A percentile compares a stretch with the other conserved stretches of the same genome.
Conservation (phyloP, 53 echinoderm and acorn worm genomes). For the Astropecten irregularis region DNA sequence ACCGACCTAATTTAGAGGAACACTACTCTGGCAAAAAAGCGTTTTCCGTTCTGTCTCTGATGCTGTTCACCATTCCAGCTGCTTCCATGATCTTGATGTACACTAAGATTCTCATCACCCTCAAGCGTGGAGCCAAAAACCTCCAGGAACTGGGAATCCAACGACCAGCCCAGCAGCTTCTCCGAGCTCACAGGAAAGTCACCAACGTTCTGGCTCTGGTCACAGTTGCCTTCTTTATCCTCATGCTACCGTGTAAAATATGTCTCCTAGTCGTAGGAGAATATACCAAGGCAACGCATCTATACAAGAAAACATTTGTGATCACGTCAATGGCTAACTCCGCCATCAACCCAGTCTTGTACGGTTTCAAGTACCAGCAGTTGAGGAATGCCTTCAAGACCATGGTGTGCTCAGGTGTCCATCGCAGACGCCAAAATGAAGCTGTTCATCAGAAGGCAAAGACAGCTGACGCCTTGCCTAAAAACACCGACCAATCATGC, state of each 20-base stretch:
- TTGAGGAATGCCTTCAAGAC: slow-evolving; percentile 14
- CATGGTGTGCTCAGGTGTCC: background rate
- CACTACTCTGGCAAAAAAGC: too few species aligned
- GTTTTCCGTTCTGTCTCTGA: background rate
- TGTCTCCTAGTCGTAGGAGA: too few species aligned
- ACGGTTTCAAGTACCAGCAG: slow-evolving; percentile 30
- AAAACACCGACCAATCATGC: too few species aligned
- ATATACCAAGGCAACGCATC: background rate
- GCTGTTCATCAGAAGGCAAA: too few species aligned
- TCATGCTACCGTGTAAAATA: slow-evolving; percentile 8
- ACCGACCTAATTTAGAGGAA: rapidly evolving
- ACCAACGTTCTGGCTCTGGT: slow-evolving; percentile 13
- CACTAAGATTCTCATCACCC: slow-evolving; percentile 6
- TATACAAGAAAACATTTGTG: background rate
- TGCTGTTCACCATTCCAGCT: background rate
- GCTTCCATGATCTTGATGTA: slow-evolving; percentile 23
- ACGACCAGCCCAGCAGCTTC: slow-evolving; percentile 14
- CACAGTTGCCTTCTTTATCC: slow-evolving; percentile 26
- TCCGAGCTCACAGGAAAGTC: slow-evolving; percentile 35
- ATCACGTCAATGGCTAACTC: slow-evolving; percentile 1
- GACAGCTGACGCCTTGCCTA: too few species aligned
- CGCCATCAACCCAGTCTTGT: slow-evolving; percentile 40
- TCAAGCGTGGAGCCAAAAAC: slow-evolving; percentile 19
- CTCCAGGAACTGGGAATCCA: slow-evolving; percentile 8
- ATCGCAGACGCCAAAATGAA: too few species aligned